Evolutionary conservation across 2,797 vertebrate species (phyloP).

Genomic region (Chromobotia macracanthus): DNA sequence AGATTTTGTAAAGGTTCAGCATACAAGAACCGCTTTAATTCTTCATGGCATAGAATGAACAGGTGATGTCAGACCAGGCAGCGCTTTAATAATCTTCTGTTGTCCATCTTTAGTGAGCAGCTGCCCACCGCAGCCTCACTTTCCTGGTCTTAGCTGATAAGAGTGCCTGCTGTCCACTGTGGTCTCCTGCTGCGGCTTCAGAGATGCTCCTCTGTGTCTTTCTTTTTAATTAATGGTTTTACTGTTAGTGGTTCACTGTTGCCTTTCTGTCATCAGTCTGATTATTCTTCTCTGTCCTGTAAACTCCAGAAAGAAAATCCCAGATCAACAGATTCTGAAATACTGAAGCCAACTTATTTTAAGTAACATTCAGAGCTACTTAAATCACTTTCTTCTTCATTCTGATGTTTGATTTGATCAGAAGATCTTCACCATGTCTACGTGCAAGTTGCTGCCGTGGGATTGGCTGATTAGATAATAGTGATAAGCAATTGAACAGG

Average conservation of each 20-base stretch:
- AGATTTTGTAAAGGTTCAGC: neutral
- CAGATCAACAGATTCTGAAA: neutral
- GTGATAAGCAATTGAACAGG: neutral
- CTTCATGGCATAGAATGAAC: neutral
- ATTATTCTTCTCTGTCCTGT: neutral
- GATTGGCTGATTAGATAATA: too few relatives aligned
- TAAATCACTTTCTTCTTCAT: neutral
- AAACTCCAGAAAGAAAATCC: neutral
- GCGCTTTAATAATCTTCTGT: neutral
- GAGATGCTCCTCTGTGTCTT: neutral
- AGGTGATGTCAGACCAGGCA: neutral
- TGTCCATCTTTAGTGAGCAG: neutral
- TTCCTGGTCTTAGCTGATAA: conserved; percentile 83
- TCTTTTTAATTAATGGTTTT: neutral
- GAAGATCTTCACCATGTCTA: neutral
- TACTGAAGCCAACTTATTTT: neutral
- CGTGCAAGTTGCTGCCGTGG: too few relatives aligned
- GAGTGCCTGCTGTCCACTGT: conserved; percentile 25
- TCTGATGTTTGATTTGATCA: neutral
- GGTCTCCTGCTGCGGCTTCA: too few relatives aligned
- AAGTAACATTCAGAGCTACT: neutral
- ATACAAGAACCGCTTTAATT: neutral
- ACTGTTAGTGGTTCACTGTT: neutral
- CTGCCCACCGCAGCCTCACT: too few relatives aligned
- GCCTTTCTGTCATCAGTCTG: neutral